These are phyloP conservation scores for Gymnothorax reevesii DNA, from an alignment of 2,797 vertebrate species.

Conservation along the genomic window DNA sequence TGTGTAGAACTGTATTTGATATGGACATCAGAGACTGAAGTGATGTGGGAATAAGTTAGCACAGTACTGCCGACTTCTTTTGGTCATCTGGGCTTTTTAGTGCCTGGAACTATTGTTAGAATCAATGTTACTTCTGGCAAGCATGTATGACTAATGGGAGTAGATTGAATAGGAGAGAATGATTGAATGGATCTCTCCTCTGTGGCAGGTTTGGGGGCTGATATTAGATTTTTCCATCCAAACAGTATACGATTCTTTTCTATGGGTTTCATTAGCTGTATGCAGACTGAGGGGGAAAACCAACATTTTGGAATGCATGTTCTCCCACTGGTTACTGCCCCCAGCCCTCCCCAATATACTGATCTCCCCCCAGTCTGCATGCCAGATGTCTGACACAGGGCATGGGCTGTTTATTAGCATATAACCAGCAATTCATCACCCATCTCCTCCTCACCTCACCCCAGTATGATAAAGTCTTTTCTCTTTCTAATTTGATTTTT, in stretches of 20 bases:
- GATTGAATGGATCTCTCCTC: too few species aligned
- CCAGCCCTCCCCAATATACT: background rate
- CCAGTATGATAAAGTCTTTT: background rate
- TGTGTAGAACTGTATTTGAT: too few species aligned
- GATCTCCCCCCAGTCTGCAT: background rate
- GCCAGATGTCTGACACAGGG: conserved; percentile 25
- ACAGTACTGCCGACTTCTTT: conserved; percentile 2
- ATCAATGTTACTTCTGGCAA: background rate
- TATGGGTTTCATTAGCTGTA: background rate
- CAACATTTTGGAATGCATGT: conserved; percentile 5
- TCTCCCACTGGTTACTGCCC: conserved; percentile 13
- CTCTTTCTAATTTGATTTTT: background rate
- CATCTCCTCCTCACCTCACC: background rate
- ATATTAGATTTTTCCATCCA: conserved; percentile 20
- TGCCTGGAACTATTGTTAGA: too few species aligned
- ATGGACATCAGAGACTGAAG: too few species aligned
- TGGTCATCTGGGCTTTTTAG: background rate
- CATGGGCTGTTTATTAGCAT: background rate
- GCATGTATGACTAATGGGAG: background rate
- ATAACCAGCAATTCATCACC: background rate
- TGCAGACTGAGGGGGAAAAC: background rate
- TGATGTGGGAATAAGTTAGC: too few species aligned
- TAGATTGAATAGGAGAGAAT: background rate
- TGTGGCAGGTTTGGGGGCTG: background rate
- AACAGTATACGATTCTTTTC: conserved; percentile 15